phyloP scores from a whole-genome alignment of 2,888 invertebrate species.

The Macropis europaea region DNA sequence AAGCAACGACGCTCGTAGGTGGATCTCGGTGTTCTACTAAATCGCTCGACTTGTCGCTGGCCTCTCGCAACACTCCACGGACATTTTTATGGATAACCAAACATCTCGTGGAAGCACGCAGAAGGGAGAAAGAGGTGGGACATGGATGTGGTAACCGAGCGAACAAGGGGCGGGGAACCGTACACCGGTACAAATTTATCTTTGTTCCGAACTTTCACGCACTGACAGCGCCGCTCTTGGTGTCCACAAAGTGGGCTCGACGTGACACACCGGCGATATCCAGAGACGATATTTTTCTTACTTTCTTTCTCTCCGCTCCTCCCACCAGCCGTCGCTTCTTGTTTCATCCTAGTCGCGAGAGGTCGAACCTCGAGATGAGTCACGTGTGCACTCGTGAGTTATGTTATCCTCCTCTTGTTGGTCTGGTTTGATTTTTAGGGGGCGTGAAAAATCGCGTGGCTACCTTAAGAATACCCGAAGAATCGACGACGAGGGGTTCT shows the following conservation, averaged over 20 bases:
- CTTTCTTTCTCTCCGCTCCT: conserved; percentile 15
- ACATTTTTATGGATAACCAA: conserved; percentile 40
- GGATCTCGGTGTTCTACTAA: conserved; percentile 21
- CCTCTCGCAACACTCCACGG: conserved; percentile 32
- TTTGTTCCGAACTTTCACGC: conserved; percentile 75
- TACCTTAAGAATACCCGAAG: conserved; percentile 41
- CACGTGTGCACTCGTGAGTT: background rate
- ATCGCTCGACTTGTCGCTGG: conserved; percentile 18
- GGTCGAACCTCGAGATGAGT: conserved; percentile 9
- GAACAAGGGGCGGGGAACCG: conserved; percentile 44
- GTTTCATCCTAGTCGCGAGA: conserved; percentile 21
- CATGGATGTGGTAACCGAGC: conserved; percentile 63
- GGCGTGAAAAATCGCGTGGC: conserved; percentile 44
- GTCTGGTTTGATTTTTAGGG: background rate
- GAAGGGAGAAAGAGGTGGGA: conserved; percentile 11
- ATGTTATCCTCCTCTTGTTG: background rate
- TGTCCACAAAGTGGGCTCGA: conserved; percentile 33
- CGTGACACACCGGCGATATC: conserved; percentile 50
- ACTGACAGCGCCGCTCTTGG: conserved; percentile 59
- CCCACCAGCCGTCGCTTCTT: background rate
- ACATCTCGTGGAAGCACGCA: background rate
- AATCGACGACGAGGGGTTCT: conserved; percentile 34
- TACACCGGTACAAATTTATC: conserved; percentile 72
- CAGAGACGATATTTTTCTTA: conserved; percentile 48
- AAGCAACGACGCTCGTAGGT: conserved; percentile 1